Conservation (phyloP, 2,888 invertebrate species). For the Tiliacea citrago region DNA sequence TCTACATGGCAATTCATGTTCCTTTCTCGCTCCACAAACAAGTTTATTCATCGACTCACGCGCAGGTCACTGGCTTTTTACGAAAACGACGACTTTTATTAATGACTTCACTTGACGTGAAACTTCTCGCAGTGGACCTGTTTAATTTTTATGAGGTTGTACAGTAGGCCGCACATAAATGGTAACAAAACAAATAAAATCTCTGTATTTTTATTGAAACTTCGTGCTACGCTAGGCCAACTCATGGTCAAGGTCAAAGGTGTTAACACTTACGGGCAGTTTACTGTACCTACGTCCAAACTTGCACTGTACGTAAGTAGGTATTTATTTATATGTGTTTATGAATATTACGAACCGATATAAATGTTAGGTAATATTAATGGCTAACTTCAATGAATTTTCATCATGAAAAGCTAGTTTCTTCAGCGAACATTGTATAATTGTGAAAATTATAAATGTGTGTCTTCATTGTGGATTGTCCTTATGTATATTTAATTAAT, state of each 20-base stretch:
- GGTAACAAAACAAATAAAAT: background rate
- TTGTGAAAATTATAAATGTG: background rate
- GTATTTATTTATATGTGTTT: too few species aligned
- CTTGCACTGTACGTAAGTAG: too few species aligned
- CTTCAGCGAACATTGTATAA: background rate
- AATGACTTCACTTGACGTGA: slow-evolving; percentile 44
- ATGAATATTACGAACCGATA: background rate
- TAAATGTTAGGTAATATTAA: background rate
- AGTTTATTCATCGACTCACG: slow-evolving; percentile 36
- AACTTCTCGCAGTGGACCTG: slow-evolving; percentile 37
- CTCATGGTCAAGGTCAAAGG: background rate
- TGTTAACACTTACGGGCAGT: too few species aligned
- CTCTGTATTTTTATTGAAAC: background rate
- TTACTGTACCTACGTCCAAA: background rate
- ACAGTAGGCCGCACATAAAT: background rate
- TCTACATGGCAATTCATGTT: slow-evolving; percentile 37
- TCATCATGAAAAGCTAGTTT: background rate
- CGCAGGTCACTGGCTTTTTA: slow-evolving; percentile 53
- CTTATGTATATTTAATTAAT: background rate
- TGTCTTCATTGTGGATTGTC: background rate
- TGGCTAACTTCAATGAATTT: background rate
- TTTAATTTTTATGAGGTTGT: slow-evolving; percentile 30
- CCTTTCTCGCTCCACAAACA: slow-evolving; percentile 59
- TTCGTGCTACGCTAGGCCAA: background rate
- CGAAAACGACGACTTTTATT: slow-evolving; percentile 51